Percentiles rank a stretch among this genome's conserved stretches.
Evolutionary conservation across 2,888 invertebrate species (phyloP).

Genomic region (Eubasilissa splendida): DNA sequence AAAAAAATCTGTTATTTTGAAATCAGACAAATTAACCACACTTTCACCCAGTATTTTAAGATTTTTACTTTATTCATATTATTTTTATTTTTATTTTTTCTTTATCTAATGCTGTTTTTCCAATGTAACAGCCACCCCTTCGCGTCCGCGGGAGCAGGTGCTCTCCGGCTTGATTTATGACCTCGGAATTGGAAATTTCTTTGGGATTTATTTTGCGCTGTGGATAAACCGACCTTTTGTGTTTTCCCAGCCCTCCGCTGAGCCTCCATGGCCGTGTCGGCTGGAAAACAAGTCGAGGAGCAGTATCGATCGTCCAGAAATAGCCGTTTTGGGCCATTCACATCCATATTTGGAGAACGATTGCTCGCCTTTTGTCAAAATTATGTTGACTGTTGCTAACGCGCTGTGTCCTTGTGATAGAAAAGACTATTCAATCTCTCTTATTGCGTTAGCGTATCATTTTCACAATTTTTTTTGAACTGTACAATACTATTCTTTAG

Average conservation of each 20-base stretch:
- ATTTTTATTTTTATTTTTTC: neutral
- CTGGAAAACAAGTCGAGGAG: neutral
- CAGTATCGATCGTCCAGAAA: slow-evolving; percentile 30
- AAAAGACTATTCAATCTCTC: too few relatives aligned
- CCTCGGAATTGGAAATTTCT: slow-evolving; percentile 37
- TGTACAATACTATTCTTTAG: too few relatives aligned
- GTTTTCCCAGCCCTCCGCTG: slow-evolving; percentile 22
- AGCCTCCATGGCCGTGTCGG: neutral
- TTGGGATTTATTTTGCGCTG: slow-evolving; percentile 22
- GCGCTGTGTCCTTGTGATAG: too few relatives aligned
- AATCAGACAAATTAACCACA: too few relatives aligned
- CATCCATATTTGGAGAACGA: neutral
- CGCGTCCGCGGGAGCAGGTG: slow-evolving; percentile 11
- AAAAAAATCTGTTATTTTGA: too few relatives aligned
- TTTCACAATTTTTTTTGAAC: too few relatives aligned
- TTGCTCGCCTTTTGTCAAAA: too few relatives aligned
- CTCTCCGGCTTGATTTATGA: slow-evolving; percentile 29
- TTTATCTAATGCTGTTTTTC: neutral
- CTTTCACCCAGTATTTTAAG: too few relatives aligned
- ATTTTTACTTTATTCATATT: neutral
- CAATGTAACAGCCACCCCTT: neutral
- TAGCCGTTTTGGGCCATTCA: neutral
- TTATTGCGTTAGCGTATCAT: too few relatives aligned
- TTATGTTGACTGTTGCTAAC: too few relatives aligned
- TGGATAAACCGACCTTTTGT: slow-evolving; percentile 35